These are phyloP conservation scores for Eristalinus sepulchralis DNA, from an alignment of 2,888 invertebrate species.

Conservation along the genomic window DNA sequence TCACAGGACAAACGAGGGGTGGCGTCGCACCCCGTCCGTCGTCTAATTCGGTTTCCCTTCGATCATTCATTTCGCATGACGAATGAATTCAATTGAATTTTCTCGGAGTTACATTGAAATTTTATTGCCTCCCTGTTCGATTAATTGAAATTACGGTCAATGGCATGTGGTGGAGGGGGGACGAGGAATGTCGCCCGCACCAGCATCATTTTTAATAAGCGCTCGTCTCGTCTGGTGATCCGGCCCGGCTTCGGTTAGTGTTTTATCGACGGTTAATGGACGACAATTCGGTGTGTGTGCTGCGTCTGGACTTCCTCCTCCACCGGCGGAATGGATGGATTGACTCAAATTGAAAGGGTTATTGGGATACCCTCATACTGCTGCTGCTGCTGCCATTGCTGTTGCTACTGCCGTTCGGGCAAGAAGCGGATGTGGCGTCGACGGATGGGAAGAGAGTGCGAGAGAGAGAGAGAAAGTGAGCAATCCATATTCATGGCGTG, in stretches of 20 bases:
- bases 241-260: neutral
- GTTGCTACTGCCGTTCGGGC: neutral
- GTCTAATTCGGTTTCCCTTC: neutral
- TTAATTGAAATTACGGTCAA: neutral
- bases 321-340: neutral
- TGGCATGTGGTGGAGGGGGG: neutral
- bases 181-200: neutral
- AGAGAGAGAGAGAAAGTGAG: neutral
- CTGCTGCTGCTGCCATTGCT: too few relatives aligned
- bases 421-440: neutral
- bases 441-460: neutral
- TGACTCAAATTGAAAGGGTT: neutral
- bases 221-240: neutral
- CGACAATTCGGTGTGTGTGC: neutral
- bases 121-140: neutral
- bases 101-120: neutral
- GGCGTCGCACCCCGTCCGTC: neutral
- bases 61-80: neutral
- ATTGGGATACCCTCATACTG: neutral
- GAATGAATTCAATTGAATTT: neutral
- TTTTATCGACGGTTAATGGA: neutral
- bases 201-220: neutral
- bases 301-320: neutral
- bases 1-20: neutral
- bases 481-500: neutral